Conservation (phyloP, 2,888 invertebrate species). For the Nineta flava region DNA sequence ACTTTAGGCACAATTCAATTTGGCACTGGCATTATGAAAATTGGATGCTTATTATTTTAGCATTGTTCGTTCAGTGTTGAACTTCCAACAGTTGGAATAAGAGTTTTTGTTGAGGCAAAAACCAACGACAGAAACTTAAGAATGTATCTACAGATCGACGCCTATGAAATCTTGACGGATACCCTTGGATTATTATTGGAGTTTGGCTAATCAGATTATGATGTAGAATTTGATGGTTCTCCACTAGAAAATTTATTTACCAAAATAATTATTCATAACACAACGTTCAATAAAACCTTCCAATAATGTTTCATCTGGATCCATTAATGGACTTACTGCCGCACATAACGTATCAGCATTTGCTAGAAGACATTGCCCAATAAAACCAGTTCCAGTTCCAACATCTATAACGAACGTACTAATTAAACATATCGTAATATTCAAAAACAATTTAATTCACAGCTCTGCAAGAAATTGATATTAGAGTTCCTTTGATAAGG, state of each 20-base stretch:
- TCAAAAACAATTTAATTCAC: background rate
- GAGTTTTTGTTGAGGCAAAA: no score
- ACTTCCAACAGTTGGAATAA: no score
- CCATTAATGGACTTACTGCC: conserved; percentile 89
- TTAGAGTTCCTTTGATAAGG: no score
- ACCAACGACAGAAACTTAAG: no score
- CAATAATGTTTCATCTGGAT: conserved; percentile 72
- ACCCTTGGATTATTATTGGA: no score
- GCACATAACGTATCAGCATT: conserved; percentile 94
- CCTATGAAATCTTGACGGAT: no score
- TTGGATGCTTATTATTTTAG: no score
- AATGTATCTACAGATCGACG: no score
- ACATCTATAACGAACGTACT: conserved; percentile 32
- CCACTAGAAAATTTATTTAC: background rate
- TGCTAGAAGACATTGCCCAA: conserved; percentile 86
- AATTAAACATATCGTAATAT: background rate
- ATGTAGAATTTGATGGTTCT: background rate
- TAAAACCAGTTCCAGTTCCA: conserved; percentile 64
- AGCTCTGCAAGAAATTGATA: background rate
- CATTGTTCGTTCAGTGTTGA: no score
- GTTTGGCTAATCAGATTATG: background rate
- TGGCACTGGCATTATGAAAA: no score
- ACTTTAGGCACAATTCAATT: background rate
- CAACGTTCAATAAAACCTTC: conserved; percentile 87
- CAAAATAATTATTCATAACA: conserved; percentile 98